A percentile compares a stretch with the other conserved stretches of the same genome.
These are phyloP conservation scores for Hipparchia semele DNA, from an alignment of 2,888 invertebrate genomes.

Conservation along the genomic window DNA sequence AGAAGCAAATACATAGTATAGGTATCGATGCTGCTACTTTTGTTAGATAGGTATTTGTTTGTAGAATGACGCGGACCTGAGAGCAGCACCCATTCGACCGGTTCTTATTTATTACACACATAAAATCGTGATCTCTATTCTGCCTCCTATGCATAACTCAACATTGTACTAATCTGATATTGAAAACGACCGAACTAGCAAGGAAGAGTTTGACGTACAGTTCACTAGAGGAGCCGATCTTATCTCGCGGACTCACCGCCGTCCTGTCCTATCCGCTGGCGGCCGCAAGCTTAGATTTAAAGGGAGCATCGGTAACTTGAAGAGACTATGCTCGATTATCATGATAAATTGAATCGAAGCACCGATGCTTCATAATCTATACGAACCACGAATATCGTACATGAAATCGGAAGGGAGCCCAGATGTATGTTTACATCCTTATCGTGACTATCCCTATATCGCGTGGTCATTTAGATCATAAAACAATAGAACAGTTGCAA, in stretches of 20 bases:
- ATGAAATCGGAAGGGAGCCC: slow-evolving; percentile 52
- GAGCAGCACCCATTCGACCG: slow-evolving; percentile 22
- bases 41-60: slow-evolving; percentile 14
- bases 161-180: slow-evolving; percentile 40
- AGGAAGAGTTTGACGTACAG: slow-evolving; percentile 38
- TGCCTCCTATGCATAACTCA: slow-evolving; percentile 38
- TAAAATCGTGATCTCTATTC: slow-evolving; percentile 34
- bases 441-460: slow-evolving; percentile 77
- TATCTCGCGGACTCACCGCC: slow-evolving; percentile 26
- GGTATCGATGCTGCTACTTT: slow-evolving; percentile 1
- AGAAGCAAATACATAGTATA: neutral
- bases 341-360: slow-evolving; percentile 34
- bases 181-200: slow-evolving; percentile 39
- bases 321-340: slow-evolving; percentile 31
- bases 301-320: slow-evolving; percentile 39
- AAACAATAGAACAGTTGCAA: slow-evolving; percentile 81
- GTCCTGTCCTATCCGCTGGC: slow-evolving; percentile 35
- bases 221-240: slow-evolving; percentile 37
- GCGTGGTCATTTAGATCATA: slow-evolving; percentile 82
- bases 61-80: neutral
- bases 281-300: slow-evolving; percentile 37
- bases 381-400: slow-evolving; percentile 44
- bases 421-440: slow-evolving; percentile 67
- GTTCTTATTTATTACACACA: slow-evolving; percentile 37
- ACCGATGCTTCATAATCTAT: slow-evolving; percentile 31